Conservation (phyloP, 2,113 vertebrate genomes). For the Isurus oxyrinchus region DNA sequence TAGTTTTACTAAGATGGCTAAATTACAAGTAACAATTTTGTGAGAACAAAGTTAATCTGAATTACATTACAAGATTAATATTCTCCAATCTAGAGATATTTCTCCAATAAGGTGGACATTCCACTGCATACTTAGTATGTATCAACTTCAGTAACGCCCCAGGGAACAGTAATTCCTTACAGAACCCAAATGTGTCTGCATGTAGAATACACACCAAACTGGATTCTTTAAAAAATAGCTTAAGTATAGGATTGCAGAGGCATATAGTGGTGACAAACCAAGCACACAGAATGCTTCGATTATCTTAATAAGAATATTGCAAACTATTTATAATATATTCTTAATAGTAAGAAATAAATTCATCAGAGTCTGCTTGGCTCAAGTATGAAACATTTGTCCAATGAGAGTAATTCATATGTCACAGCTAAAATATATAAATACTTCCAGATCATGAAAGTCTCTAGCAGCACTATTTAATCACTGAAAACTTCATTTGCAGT, state of each 20-base stretch:
- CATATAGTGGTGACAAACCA: neutral
- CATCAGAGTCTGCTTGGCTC: neutral
- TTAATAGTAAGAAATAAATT: neutral
- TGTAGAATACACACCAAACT: neutral
- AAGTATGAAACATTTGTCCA: neutral
- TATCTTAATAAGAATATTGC: neutral
- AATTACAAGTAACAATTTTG: neutral
- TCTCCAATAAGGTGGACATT: neutral
- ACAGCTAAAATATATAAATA: neutral
- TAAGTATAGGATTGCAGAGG: neutral
- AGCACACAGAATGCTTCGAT: neutral
- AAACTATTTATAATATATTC: neutral
- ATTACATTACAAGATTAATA: neutral
- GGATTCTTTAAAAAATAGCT: neutral
- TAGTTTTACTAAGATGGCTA: neutral
- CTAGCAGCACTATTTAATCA: neutral
- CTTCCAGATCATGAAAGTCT: neutral
- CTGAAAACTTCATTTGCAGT: neutral
- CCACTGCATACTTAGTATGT: neutral
- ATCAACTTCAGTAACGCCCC: neutral
- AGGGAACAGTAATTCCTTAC: neutral
- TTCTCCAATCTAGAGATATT: neutral
- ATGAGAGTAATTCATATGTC: neutral
- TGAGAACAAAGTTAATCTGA: neutral
- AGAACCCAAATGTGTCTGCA: neutral